Base-by-base conservation (phyloP, 1,140 invertebrate species). In the Patella vulgata region DNA sequence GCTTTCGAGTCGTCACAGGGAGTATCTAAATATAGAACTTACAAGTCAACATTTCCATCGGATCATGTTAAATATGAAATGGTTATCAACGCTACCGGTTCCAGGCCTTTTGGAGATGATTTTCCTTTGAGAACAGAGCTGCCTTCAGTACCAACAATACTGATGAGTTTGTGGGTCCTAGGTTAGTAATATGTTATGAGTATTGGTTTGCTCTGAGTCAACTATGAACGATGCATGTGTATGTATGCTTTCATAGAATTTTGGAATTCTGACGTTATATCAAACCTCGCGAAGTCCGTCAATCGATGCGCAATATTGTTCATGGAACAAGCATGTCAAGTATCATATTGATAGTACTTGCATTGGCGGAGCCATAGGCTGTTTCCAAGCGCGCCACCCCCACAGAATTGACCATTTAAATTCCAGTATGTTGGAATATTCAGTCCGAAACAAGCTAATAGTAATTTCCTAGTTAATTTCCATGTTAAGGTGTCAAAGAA, bases 131-230 rank as follows among this genome's bases (percentile, higher is more conserved):
- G 79, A 25, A 62, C 66, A 4, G 57, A 62, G 21, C 46, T 66
- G 0, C 75, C 75, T 4, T 73, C 68, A 19, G 59, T 65, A 3
- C 69, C 72, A 19, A 68, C 78, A 51, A 60, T 79, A 30, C 48
- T 81, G 40, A 66, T 81, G 47, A 68, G 68, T 14, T 53, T 77
- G 9, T 81, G 76, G 73, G 71, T 81, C 28, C 11, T 78, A n/a
- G 79, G 79, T 79, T 52, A 68, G 69, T 63, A 23, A 25, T 21
- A 21, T 33, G 8, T 59, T 33, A 23, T n/a, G n/a, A n/a, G n/a
- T n/a, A n/a, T n/a, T n/a, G 11, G 23, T 25, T 36, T 19, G 33
- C n/a, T 55, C 3, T 43, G 33, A 17, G 28, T 8, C 30, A 5
- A 17, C 8, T 8, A 27, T 46, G 30, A 27, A 28, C 25, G 39